A percentile compares a stretch with the other conserved stretches of the same genome.
phyloP scores from a whole-genome alignment of 2,797 vertebrate species.

The Champsocephalus gunnari region DNA sequence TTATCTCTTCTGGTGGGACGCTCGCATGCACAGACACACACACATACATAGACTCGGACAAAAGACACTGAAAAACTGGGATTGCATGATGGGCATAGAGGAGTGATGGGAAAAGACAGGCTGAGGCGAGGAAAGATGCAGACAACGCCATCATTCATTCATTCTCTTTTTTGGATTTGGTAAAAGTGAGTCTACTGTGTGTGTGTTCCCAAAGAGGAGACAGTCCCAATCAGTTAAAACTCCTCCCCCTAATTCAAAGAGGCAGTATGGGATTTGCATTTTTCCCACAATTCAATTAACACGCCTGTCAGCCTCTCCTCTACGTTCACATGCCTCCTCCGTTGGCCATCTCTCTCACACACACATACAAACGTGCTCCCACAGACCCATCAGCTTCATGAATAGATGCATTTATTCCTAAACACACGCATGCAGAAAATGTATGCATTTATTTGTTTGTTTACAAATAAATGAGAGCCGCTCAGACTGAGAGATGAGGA shows the following conservation, averaged over 20 bases:
- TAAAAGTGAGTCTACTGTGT: constrained; percentile 56
- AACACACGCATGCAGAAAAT: constrained; percentile 49
- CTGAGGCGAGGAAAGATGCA: constrained; percentile 8
- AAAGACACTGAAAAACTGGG: constrained; percentile 18
- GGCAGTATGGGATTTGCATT: constrained; percentile 81
- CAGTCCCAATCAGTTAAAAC: constrained; percentile 65
- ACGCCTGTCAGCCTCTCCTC: constrained; percentile 81
- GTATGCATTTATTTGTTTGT: constrained; percentile 59
- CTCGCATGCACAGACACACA: constrained; percentile 6
- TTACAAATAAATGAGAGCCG: constrained; percentile 39
- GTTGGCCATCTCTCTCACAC: constrained; percentile 53
- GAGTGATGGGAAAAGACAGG: constrained; percentile 34
- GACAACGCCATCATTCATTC: constrained; percentile 53
- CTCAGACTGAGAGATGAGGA: constrained; percentile 21
- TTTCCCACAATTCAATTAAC: constrained; percentile 88
- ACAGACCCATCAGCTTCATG: constrained; percentile 27
- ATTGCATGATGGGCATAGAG: constrained; percentile 21
- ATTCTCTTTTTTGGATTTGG: constrained; percentile 30
- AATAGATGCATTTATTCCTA: constrained; percentile 63
- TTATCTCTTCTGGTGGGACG: constrained; percentile 36
- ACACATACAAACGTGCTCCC: constrained; percentile 28
- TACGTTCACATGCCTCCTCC: constrained; percentile 71
- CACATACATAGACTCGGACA: constrained; percentile 11
- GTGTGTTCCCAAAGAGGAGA: constrained; percentile 42
- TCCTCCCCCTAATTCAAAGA: constrained; percentile 76